Evolutionary conservation across 2,113 vertebrate species (phyloP).

Genomic region (Salvelinus fontinalis): DNA sequence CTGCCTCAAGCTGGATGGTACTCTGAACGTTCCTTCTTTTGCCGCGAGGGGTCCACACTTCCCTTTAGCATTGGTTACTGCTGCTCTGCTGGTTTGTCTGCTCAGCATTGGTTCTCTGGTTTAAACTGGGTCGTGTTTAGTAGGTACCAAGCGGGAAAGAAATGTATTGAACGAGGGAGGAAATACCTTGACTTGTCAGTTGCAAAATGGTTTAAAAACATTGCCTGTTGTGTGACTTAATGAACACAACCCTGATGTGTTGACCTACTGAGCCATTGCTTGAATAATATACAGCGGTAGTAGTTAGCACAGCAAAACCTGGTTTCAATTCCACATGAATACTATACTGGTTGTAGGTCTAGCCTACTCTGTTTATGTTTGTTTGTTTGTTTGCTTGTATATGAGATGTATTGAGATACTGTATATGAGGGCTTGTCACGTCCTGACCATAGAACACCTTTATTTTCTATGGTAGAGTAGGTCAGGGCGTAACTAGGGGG

Average conservation of each 20-base stretch:
- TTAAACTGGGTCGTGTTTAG: conserved; percentile 11
- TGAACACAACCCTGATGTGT: no score
- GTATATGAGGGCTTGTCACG: not conserved
- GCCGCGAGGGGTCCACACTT: conserved; percentile 43
- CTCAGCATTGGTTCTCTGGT: conserved; percentile 34
- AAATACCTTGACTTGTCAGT: no score
- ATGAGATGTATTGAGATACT: conserved; percentile 5
- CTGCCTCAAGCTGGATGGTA: conserved; percentile 77
- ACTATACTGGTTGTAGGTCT: not conserved
- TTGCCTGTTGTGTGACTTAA: no score
- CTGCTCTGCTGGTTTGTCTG: conserved; percentile 46
- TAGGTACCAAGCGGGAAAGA: not conserved
- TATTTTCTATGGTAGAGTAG: no score
- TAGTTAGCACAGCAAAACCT: not conserved
- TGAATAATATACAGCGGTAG: conserved; percentile 1
- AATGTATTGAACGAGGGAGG: not conserved
- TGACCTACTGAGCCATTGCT: not conserved
- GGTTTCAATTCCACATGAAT: not conserved
- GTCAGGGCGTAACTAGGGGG: no score
- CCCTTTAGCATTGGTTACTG: conserved; percentile 28
- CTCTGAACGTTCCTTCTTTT: conserved; percentile 57
- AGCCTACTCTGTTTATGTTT: not conserved
- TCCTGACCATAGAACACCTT: no score
- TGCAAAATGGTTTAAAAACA: no score
- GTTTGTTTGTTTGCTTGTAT: conserved; percentile 7